These are phyloP conservation scores for Acanthurus leucopareius DNA, from an alignment of 2,797 vertebrate species.

Conservation along the genomic window DNA sequence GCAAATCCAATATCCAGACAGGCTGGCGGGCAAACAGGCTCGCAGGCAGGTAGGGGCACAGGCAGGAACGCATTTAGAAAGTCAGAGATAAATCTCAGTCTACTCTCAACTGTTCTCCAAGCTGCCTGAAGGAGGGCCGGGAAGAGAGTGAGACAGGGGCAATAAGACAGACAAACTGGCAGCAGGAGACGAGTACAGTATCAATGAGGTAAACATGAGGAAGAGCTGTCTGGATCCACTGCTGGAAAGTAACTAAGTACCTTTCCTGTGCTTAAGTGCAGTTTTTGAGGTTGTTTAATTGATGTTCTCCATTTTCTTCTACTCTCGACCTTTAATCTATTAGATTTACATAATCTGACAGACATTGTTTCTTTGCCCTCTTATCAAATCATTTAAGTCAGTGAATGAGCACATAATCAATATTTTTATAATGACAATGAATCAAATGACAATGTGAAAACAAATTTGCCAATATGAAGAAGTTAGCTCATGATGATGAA, in stretches of 20 bases:
- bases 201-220: not conserved
- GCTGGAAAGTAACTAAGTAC: constrained; percentile 1
- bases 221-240: not conserved
- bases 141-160: constrained; percentile 31
- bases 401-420: not conserved
- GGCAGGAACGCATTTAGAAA: constrained; percentile 64
- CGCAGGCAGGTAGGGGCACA: constrained; percentile 66
- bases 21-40: constrained; percentile 63
- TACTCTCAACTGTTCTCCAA: constrained; percentile 63
- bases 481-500: not conserved
- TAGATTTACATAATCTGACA: no score
- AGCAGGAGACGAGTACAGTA: constrained; percentile 6
- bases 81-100: constrained; percentile 76
- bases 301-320: no score
- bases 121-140: constrained; percentile 47
- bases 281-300: no score
- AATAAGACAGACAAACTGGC: constrained; percentile 44
- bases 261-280: not conserved
- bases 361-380: no score
- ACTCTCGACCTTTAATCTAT: no score
- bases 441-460: not conserved
- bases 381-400: not conserved
- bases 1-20: constrained; percentile 83
- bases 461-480: not conserved
- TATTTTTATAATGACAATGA: not conserved